Conservation (phyloP, 1,140 invertebrate genomes). For the Aleiodes sp. region DNA sequence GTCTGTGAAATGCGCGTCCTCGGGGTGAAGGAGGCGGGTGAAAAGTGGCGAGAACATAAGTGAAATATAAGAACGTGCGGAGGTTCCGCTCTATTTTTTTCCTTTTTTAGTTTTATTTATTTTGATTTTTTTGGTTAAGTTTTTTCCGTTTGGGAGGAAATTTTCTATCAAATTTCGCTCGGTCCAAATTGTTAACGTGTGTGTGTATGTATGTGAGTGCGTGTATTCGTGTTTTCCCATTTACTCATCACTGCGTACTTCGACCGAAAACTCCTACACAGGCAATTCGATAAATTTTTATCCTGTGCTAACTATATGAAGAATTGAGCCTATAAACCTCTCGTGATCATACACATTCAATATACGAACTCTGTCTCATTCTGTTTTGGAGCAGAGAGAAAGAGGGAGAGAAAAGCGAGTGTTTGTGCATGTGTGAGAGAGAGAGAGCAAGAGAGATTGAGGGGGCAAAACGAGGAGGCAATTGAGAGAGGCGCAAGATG, state of each 20-base stretch:
- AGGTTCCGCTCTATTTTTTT: constrained; percentile 5
- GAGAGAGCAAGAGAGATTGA: constrained; percentile 13
- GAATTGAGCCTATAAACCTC: background rate
- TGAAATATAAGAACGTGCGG: constrained; percentile 24
- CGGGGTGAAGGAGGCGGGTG: constrained; percentile 36
- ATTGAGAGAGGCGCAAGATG: constrained; percentile 33
- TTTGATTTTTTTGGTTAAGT: background rate
- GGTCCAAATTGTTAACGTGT: too few species aligned
- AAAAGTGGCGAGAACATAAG: constrained; percentile 43
- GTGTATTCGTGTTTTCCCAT: too few species aligned
- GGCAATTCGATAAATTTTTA: background rate
- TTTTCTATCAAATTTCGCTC: too few species aligned
- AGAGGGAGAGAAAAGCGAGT: too few species aligned
- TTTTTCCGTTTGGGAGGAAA: too few species aligned
- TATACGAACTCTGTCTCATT: constrained; percentile 5
- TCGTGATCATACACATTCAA: background rate
- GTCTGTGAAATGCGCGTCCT: constrained; percentile 37
- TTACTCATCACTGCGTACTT: too few species aligned
- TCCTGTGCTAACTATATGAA: background rate
- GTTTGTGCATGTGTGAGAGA: too few species aligned
- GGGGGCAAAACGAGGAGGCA: background rate
- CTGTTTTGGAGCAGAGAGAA: background rate
- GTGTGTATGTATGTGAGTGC: too few species aligned
- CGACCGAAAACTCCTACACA: too few species aligned
- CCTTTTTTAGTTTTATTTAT: background rate